These are phyloP conservation scores for Dusona sp. DNA, from an alignment of 2,888 invertebrate species.

Conservation along the genomic window DNA sequence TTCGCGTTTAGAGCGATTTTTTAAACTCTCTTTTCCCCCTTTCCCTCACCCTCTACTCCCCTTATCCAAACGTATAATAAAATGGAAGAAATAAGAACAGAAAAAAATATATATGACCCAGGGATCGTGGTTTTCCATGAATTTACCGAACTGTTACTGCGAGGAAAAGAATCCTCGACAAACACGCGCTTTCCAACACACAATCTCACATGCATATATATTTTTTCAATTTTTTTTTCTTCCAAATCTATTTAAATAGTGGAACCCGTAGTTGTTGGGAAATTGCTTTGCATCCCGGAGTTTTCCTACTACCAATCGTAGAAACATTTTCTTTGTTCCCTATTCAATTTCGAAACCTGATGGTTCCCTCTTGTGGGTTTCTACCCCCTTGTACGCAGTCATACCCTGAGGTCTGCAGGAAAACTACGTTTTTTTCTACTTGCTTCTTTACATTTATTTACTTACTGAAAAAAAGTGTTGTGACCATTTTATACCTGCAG, in stretches of 20 bases:
- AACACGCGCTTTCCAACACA: background rate
- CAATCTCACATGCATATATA: background rate
- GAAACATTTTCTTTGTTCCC: conserved; percentile 49
- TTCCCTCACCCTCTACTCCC: background rate
- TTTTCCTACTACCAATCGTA: conserved; percentile 30
- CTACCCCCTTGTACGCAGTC: background rate
- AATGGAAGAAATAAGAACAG: conserved; percentile 56
- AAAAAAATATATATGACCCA: conserved; percentile 43
- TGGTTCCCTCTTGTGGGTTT: conserved; percentile 34
- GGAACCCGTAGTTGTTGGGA: conserved; percentile 38
- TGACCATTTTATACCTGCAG: background rate
- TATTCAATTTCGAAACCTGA: conserved; percentile 47
- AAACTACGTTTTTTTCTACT: conserved; percentile 1
- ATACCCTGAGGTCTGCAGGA: background rate
- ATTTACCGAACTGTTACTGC: conserved; percentile 49
- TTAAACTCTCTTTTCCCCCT: conserved; percentile 23
- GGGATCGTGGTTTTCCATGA: conserved; percentile 58
- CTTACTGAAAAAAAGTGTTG: background rate
- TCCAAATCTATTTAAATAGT: conserved; percentile 59
- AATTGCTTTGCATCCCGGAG: conserved; percentile 49
- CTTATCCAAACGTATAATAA: conserved; percentile 46
- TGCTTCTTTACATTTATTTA: background rate
- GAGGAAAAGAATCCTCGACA: conserved; percentile 43
- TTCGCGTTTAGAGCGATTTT: conserved; percentile 62
- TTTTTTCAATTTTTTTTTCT: conserved; percentile 24